These are phyloP conservation scores for Cheilinus undulatus DNA, from an alignment of 2,113 vertebrate species.

Conservation along the genomic window DNA sequence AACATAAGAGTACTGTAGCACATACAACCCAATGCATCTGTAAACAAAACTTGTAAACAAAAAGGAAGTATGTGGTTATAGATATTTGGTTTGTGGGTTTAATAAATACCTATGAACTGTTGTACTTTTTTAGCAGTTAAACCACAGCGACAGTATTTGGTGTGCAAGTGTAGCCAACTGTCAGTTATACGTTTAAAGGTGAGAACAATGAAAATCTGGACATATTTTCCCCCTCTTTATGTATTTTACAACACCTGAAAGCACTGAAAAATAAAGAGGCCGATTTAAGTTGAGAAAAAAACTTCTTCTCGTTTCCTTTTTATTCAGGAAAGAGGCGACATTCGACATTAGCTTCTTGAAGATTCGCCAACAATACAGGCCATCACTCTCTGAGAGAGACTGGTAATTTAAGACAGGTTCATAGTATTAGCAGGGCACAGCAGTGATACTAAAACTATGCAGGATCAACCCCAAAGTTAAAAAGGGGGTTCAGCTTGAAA, in stretches of 20 bases:
- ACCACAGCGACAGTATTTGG: constrained; percentile 63
- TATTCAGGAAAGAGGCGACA: constrained; percentile 44
- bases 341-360: constrained; percentile 16
- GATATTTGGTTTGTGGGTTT: constrained; percentile 72
- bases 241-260: constrained; percentile 25
- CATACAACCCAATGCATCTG: constrained; percentile 62
- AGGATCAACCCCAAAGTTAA: constrained; percentile 13
- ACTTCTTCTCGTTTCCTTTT: constrained; percentile 18
- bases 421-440: constrained; percentile 25
- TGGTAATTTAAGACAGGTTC: constrained; percentile 35
- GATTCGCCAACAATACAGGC: constrained; percentile 2
- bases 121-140: constrained; percentile 32
- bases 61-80: constrained; percentile 57
- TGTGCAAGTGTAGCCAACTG: constrained; percentile 61
- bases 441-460: constrained; percentile 26
- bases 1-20: constrained; percentile 55
- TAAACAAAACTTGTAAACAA: constrained; percentile 72
- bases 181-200: constrained; percentile 50
- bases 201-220: constrained; percentile 36
- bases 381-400: constrained; percentile 17
- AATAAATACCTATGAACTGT: constrained; percentile 61
- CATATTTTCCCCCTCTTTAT: constrained; percentile 5
- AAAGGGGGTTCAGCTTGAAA: constrained; percentile 9
- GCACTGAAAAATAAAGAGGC: constrained; percentile 12
- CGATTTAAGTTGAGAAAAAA: constrained; percentile 1